Evolutionary conservation across 2,888 invertebrate genomes (phyloP).

Genomic region (Lapara coniferarum): DNA sequence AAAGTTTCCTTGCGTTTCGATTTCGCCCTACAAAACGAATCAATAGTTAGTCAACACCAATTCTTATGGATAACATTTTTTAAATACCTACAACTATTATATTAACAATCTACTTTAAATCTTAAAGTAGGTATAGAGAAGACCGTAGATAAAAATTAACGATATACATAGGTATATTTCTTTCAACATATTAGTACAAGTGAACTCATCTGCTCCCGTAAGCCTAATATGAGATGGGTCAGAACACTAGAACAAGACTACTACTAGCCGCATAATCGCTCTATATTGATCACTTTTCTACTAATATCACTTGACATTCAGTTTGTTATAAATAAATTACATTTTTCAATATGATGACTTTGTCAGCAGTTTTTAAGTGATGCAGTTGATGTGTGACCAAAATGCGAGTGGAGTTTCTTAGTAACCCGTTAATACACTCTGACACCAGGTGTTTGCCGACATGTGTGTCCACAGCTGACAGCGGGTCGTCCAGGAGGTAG

Average conservation of each 20-base stretch:
- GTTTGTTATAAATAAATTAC: slow-evolving; percentile 68
- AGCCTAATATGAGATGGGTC: too few relatives aligned
- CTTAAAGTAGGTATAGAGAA: too few relatives aligned
- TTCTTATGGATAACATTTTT: not conserved
- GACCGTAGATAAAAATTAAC: too few relatives aligned
- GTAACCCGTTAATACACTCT: slow-evolving; percentile 85
- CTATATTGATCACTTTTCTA: too few relatives aligned
- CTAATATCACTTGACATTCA: too few relatives aligned
- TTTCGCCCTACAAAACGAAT: slow-evolving; percentile 80
- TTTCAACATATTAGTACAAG: not conserved
- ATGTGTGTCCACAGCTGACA: slow-evolving; percentile 90
- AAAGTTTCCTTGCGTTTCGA: slow-evolving; percentile 84
- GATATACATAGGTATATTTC: not conserved
- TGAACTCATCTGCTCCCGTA: too few relatives aligned
- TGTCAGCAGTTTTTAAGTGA: slow-evolving; percentile 86
- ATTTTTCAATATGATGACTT: slow-evolving; percentile 86
- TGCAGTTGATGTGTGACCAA: slow-evolving; percentile 94
- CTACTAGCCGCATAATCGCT: too few relatives aligned
- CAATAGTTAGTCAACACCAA: not conserved
- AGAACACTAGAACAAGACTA: too few relatives aligned
- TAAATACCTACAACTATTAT: too few relatives aligned
- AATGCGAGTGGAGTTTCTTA: slow-evolving; percentile 87
- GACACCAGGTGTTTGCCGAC: slow-evolving; percentile 88
- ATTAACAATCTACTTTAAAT: too few relatives aligned
- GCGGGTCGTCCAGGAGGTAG: slow-evolving; percentile 90